Evolutionary conservation across 2,888 invertebrate species (phyloP).

Genomic region (Tetramorium bicarinatum): DNA sequence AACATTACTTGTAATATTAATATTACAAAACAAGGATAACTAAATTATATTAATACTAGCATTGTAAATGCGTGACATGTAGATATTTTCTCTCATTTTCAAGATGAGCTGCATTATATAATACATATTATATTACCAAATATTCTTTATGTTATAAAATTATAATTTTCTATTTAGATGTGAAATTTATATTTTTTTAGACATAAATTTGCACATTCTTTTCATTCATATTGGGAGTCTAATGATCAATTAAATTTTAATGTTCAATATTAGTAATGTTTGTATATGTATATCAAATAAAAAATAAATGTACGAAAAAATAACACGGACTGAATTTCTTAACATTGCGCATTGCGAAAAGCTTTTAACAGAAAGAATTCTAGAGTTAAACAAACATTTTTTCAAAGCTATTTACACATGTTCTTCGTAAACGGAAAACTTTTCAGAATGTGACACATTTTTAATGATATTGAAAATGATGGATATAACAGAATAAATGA

Average conservation of each 20-base stretch:
- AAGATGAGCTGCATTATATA: not conserved
- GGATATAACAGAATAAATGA: not conserved
- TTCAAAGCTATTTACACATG: not conserved
- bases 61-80: not conserved
- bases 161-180: not conserved
- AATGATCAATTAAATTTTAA: not conserved
- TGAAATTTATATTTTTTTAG: not conserved
- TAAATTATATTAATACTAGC: not conserved
- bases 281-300: not conserved
- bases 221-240: not conserved
- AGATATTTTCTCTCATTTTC: not conserved
- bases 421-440: not conserved
- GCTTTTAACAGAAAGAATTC: not conserved
- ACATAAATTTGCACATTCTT: not conserved
- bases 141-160: not conserved
- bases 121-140: not conserved
- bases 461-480: not conserved
- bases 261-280: constrained; percentile 3
- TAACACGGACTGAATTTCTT: not conserved
- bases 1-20: too few species aligned
- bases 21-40: not conserved
- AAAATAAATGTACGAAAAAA: not conserved
- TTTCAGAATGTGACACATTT: not conserved
- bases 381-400: constrained; percentile 4
- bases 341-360: not conserved